These are phyloP conservation scores for Ctena decussata DNA, from an alignment of 2,888 invertebrate species.

Conservation along the genomic window DNA sequence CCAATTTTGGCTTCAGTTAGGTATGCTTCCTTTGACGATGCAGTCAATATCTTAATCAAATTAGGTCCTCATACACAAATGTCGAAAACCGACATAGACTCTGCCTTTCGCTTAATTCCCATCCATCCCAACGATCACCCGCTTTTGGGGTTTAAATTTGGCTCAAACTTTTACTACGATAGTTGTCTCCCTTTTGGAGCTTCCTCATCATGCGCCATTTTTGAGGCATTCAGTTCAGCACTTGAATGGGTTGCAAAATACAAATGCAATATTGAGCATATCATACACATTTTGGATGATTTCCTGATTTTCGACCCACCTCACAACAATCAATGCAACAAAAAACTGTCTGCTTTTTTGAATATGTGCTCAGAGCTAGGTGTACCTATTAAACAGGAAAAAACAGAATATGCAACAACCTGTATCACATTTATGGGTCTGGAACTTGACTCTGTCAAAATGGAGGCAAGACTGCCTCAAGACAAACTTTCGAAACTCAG, in stretches of 20 bases:
- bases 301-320: not conserved
- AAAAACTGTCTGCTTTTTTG: constrained; percentile 13
- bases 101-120: constrained; percentile 55
- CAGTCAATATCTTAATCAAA: not conserved
- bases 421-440: constrained; percentile 43
- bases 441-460: constrained; percentile 39
- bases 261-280: not conserved
- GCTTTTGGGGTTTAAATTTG: constrained; percentile 46
- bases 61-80: constrained; percentile 17
- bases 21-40: constrained; percentile 49
- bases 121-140: constrained; percentile 48
- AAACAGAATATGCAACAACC: constrained; percentile 19
- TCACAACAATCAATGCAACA: not conserved
- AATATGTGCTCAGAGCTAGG: not conserved
- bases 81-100: constrained; percentile 51
- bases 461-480: constrained; percentile 38
- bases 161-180: constrained; percentile 45
- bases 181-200: constrained; percentile 53
- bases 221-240: not conserved
- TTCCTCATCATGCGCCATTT: constrained; percentile 17
- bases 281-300: not conserved
- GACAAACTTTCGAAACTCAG: constrained; percentile 25
- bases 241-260: not conserved
- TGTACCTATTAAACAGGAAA: constrained; percentile 39
- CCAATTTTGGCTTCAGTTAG: constrained; percentile 18